Evolutionary conservation across 2,113 vertebrate genomes (phyloP), one percentile per base, ranked within the genome.

Genomic region (Excalfactoria chinensis): DNA sequence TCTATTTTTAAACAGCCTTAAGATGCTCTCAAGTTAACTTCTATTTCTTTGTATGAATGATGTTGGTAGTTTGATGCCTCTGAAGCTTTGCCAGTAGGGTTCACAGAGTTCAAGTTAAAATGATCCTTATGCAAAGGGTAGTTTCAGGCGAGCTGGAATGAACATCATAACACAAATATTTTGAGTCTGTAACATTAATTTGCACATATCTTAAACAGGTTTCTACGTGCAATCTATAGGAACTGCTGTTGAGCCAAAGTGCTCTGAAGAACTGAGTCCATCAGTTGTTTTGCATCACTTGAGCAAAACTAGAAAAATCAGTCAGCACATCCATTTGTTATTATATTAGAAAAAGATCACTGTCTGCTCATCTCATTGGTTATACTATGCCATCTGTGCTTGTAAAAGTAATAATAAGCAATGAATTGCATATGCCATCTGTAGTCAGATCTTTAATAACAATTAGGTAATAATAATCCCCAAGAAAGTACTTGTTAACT

Each of bases 381-480:
- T 94, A 90, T 94, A 89, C 84, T 69, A 84, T 96, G 88, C 97
- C 97, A 97, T 97, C 97, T 98, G 97, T 96, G 94, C 96, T 96
- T 97, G 89, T 95, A 96, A 96, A 97, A 97, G 95, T 94, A 96
- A 96, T 97, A 97, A 96, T 90, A 97, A 96, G 95, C 93, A 96
- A 93, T 92, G 96, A 95, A 96, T 88, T 95, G 84, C 95, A 90
- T 88, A 95, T 94, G 94, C 96, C 97, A 96, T 97, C 96, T 97
- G 94, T 94, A 97, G 90, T 96, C 86, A 84, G 46, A 93, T 96
- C 76, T 96, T 96, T 95, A 97, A 92, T 95, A 94, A 90, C 90
- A 96, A 97, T 97, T 97, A 97, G 92, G 93, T 90, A 95, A 97
- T 93, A 96, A 93, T 90, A 95, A 97, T 97, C 90, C 91, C 58